Percentiles rank a stretch among this genome's conserved stretches.
Conservation (phyloP, 2,797 vertebrate species). For the Acipenser oxyrinchus region DNA sequence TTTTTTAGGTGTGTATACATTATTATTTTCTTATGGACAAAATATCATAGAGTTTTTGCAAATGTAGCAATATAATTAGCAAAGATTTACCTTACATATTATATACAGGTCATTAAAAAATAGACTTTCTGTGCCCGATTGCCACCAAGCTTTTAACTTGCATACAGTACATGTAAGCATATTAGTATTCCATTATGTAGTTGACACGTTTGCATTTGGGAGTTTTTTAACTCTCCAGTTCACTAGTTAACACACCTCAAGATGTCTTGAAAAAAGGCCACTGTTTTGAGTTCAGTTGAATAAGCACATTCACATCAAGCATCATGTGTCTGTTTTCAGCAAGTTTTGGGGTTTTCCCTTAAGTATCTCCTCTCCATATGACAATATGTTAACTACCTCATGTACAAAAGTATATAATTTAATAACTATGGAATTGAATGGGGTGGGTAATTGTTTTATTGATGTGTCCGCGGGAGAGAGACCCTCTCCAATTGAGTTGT, state of each 20-base stretch:
- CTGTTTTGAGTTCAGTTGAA: slow-evolving; percentile 1
- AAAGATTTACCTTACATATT: too few relatives aligned
- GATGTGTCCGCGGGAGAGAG: too few relatives aligned
- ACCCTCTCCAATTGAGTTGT: too few relatives aligned
- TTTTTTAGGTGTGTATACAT: too few relatives aligned
- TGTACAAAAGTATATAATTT: too few relatives aligned
- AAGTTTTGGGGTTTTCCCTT: background rate
- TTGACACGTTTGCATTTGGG: background rate
- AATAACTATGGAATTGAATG: too few relatives aligned
- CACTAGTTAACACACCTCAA: slow-evolving; percentile 6
- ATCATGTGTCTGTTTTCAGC: background rate
- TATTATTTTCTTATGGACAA: too few relatives aligned
- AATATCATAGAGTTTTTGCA: too few relatives aligned
- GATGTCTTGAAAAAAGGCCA: slow-evolving; percentile 1
- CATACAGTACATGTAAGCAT: background rate
- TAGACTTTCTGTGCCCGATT: background rate
- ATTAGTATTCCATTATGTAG: slow-evolving; percentile 2
- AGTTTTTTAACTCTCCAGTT: slow-evolving; percentile 7
- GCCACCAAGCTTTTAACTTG: slow-evolving; percentile 2
- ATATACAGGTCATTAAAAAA: too few relatives aligned
- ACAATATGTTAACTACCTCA: too few relatives aligned
- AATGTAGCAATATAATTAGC: too few relatives aligned
- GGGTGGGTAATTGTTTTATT: too few relatives aligned
- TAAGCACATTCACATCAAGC: background rate
- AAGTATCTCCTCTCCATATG: background rate